Evolutionary conservation across 2,113 vertebrate species (phyloP), one percentile per base, ranked within the genome.

Genomic region (Crotalus tigris): DNA sequence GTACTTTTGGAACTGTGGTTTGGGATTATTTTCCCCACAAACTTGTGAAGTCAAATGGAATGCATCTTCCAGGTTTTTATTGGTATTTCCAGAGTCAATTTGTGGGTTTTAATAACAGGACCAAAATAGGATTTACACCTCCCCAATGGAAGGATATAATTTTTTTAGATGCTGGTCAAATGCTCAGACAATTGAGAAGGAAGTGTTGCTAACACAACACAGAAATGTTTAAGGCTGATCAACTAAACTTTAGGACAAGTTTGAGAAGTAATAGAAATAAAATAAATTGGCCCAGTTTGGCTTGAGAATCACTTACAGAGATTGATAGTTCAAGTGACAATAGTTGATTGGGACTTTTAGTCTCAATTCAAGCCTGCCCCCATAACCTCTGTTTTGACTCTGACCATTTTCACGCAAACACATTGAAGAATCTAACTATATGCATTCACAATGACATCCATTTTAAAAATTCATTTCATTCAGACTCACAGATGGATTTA

Each of bases 61-160:
- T 12, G n/a, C 90, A 89, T 61, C 87, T 85, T 93, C n/a, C n/a
- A 91, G 85, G 64, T 44, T 93, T 91, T 93, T 61, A 93, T 85
- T 59, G 69, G 87, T 69, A 81, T 85, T 93, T 93, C 87, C 86
- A 59, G 90, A 57, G 49, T 69, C 29, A 39, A 23, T 85, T 39
- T 89, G 90, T 61, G 75, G 87, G 29, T 89, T 88, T 91, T 88
- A 59, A 85, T 87, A 59, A 59, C 88, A 92, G 92, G 81, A 53
- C 21, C 0, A 29, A 55, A 57, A 26, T n/a, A 49, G 46, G 23
- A 33, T 26, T 93, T 57, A 23, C 23, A 24, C 10, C 13, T 91
- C 44, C 39, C 54, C 3, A 33, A 6, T 88, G 90, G 39, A 75
- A 57, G 46, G 54, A 33, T 89, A 88, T 93, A 89, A 91, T 91